Percentiles rank a stretch among this genome's conserved stretches.
phyloP scores from a whole-genome alignment of 2,113 vertebrate genomes.

The Lamprologus tigripictilis region DNA sequence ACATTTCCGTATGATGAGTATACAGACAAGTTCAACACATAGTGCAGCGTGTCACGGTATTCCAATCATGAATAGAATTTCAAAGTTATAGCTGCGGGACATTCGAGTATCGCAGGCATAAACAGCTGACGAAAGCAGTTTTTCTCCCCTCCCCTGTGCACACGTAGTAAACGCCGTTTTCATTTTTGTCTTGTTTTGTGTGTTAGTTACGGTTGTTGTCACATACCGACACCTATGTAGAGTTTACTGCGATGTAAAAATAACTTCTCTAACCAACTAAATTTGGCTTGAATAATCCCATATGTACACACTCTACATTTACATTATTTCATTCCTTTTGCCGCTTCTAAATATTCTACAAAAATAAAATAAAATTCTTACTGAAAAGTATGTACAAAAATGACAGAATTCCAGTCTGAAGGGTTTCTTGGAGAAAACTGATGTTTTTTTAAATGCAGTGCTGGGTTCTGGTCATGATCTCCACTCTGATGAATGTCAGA shows the following conservation, averaged over 20 bases:
- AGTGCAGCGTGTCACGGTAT: background rate
- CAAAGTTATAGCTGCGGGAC: background rate
- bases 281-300: background rate
- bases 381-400: background rate
- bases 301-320: background rate
- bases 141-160: background rate
- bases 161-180: background rate
- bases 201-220: background rate
- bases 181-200: background rate
- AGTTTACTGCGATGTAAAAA: background rate
- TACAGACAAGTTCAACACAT: background rate
- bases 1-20: background rate
- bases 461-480: background rate
- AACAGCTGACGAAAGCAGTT: slow-evolving; percentile 4
- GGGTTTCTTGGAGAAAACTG: background rate
- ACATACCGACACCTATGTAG: background rate
- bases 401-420: background rate
- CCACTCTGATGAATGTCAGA: background rate
- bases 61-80: background rate
- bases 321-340: background rate
- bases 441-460: background rate
- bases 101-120: background rate
- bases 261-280: background rate
- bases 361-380: background rate
- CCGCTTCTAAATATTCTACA: background rate